Evolutionary conservation across 1,140 invertebrate genomes (phyloP), one percentile per base, ranked within the genome.

Genomic region (Watersipora subatra): DNA sequence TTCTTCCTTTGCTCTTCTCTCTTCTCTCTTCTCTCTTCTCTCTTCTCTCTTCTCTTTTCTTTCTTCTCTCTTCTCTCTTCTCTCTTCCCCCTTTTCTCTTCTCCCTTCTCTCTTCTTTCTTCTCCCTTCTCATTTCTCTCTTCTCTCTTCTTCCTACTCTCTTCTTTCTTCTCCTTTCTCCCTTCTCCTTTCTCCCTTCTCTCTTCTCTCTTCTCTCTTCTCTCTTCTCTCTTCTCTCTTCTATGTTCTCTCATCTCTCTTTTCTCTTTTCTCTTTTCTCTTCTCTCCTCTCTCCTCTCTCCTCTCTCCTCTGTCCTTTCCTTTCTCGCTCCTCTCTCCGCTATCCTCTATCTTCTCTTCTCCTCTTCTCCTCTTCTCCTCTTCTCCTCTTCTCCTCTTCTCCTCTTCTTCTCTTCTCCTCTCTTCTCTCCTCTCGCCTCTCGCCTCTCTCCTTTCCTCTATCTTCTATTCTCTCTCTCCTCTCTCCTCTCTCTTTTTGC

Each of bases 21-120:
- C 22, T 26, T 17, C 58, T 61, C 58, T 61, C 58, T 61, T 61
- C 58, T 61, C 58, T 61, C 58, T 61, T 22, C 22, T 22, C 22
- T 22, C 22, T 22, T 61, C 58, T 61, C 58, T 61, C 58, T 61
- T 22, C 22, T 22, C 22, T 22, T 61, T 22, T 61, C 58, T 61
- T 22, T 61, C 58, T 61, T 22, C 22, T 22, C 22, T 22, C 22
- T 22, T 61, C 58, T 61, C 58, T 61, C 58, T 61, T 22, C 22
- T 22, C 22, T 22, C 22, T 26, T 25, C 24, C 25, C 24, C 25
- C 24, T 25, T n/a, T 25, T n/a, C 25, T 61, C n/a, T 26, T 22
- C 22, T 17, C 24, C 58, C 22, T 22, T 61, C n/a, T 26, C 25
- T 61, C 25, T 61, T 22, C 22, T 25, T 61, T 22, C 22, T 17